Evolutionary conservation across 2,888 invertebrate species (phyloP), one percentile per base, ranked within the genome.

Genomic region (Andrena trimmerana): DNA sequence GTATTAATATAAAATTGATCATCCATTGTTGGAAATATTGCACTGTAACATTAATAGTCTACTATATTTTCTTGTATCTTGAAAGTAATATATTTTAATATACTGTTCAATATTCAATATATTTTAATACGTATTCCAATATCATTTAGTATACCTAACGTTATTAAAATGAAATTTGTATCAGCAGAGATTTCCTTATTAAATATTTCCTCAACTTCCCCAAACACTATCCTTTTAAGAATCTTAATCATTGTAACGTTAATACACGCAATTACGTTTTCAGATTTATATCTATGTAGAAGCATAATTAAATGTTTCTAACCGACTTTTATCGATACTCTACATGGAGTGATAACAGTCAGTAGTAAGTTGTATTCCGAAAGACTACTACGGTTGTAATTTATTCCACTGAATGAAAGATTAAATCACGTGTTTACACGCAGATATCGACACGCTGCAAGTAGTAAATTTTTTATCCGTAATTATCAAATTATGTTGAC

Each of bases 381-480:
- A n/a, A 5, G 48, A 74, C 13, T 57, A 20, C 29, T n/a, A 13
- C 13, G 5, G 8, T 63, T 24, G 20, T 29, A 78, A 60, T 67
- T 10, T 72, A 59, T 42, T 29, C 29, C 3, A 48, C n/a, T 72
- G 59, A 52, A 31, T 69, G 76, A 48, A 20, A 59, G 69, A 76
- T 76, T 31, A 69, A 76, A 79, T 79, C 59, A 13, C 57, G 31
- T 10, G 33, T 16, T 33, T 24, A 7, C 33, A n/a, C 20, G 20
- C 24, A 57, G 63, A 70, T 63, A 76, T 63, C 27, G 62, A 54
- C 29, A 27, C 1, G 7, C 13, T 29, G 5, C 7, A 57, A 79
- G 20, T 50, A 57, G 69, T 59, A 10, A 63, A 50, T 42, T 63
- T 50, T 33, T 52, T 48, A n/a, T 16, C 48, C 13, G 33, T 7